Percentiles rank a stretch among this genome's conserved stretches.
Conservation (phyloP, 2,888 invertebrate genomes). For the Hesperia comma region DNA sequence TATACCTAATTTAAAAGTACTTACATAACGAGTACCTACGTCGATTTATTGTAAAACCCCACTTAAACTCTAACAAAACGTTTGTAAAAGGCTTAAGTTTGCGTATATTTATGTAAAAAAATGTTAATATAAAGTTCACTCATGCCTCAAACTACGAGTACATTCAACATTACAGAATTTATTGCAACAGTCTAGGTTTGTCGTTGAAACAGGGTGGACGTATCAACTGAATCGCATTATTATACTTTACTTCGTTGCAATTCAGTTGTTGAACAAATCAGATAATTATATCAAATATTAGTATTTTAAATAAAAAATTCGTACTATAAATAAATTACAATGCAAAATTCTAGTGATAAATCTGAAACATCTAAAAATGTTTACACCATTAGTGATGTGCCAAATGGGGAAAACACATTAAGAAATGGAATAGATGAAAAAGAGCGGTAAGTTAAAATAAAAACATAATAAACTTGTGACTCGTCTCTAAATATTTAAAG, state of each 20-base stretch:
- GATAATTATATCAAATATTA: not conserved
- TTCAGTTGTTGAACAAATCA: not conserved
- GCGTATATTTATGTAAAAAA: too few relatives aligned
- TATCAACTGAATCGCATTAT: not conserved
- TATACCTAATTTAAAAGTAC: too few relatives aligned
- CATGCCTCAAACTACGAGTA: too few relatives aligned
- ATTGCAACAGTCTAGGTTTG: slow-evolving; percentile 2
- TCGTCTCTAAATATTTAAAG: too few relatives aligned
- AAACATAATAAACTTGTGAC: too few relatives aligned
- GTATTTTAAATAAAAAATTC: too few relatives aligned
- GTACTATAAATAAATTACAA: not conserved
- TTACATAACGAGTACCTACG: too few relatives aligned
- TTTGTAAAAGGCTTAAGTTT: too few relatives aligned
- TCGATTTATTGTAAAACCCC: too few relatives aligned
- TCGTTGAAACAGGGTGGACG: not conserved
- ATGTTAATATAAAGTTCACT: too few relatives aligned
- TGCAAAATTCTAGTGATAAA: slow-evolving; percentile 7
- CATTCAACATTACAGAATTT: not conserved
- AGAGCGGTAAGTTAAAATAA: slow-evolving; percentile 43
- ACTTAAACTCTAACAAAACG: too few relatives aligned
- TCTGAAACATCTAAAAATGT: slow-evolving; percentile 38
- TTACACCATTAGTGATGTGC: slow-evolving; percentile 45
- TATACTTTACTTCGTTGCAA: not conserved
- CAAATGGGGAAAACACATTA: slow-evolving; percentile 43
- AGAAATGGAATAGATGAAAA: slow-evolving; percentile 40